Conservation (phyloP, 2,113 vertebrate species). For the Dasyornis broadbenti region DNA sequence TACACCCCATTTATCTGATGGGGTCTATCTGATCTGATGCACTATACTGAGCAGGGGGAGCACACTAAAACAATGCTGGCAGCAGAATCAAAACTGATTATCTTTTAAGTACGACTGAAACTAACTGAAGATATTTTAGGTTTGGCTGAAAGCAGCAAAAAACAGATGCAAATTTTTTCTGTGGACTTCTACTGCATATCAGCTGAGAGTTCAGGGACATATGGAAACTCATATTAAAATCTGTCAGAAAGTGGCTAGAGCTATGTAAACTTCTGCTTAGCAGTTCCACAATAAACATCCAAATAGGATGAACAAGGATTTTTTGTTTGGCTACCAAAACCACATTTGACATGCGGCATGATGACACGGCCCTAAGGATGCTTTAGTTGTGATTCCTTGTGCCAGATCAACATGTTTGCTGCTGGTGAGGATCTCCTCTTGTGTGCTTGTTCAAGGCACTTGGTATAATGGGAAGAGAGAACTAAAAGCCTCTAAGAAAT, state of each 20-base stretch:
- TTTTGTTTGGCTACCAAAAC: background rate
- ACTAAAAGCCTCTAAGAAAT: background rate
- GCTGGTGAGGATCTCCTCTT: background rate
- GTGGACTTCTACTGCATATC: background rate
- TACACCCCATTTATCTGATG: background rate
- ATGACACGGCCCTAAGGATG: background rate
- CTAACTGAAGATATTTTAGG: background rate
- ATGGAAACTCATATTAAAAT: background rate
- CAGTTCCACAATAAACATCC: background rate
- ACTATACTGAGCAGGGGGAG: background rate
- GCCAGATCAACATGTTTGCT: background rate
- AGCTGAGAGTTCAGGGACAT: background rate
- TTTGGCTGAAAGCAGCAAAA: background rate
- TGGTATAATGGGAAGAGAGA: background rate
- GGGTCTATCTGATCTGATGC: too few species aligned
- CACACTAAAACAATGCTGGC: background rate
- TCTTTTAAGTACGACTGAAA: background rate
- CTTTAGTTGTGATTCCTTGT: background rate
- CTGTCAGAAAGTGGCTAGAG: background rate
- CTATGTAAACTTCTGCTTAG: background rate
- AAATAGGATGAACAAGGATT: background rate
- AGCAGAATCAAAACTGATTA: background rate
- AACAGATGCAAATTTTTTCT: background rate
- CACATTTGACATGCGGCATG: background rate
- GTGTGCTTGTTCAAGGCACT: fast-evolving